Evolutionary conservation across 2,113 vertebrate species (phyloP).

Genomic region (Gasterosteus nipponicus): DNA sequence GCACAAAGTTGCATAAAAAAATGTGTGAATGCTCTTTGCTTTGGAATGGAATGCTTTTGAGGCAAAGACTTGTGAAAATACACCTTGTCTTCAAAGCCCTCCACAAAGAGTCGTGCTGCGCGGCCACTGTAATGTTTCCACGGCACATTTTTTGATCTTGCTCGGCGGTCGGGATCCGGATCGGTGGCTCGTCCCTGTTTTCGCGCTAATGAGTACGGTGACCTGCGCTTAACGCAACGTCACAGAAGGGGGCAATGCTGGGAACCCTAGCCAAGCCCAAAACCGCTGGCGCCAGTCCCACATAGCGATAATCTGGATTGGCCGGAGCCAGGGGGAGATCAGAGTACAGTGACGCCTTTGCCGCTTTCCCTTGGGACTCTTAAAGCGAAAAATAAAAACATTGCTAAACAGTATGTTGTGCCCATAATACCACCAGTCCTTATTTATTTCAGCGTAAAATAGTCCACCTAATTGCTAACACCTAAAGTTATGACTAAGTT

Average conservation of each 20-base stretch:
- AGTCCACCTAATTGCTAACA: neutral
- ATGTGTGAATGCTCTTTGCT: neutral
- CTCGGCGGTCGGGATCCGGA: slow-evolving; percentile 53
- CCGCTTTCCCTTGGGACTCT: slow-evolving; percentile 65
- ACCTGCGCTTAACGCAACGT: slow-evolving; percentile 40
- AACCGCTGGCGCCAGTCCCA: slow-evolving; percentile 75
- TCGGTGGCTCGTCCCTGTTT: slow-evolving; percentile 40
- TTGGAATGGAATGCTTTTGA: slow-evolving; percentile 44
- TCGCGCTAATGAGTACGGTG: slow-evolving; percentile 65
- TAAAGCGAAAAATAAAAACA: slow-evolving; percentile 51
- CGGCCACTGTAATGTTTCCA: slow-evolving; percentile 39
- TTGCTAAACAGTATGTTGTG: slow-evolving; percentile 33
- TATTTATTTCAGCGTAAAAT: neutral
- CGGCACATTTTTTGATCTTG: slow-evolving; percentile 65
- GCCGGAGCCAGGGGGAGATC: slow-evolving; percentile 64
- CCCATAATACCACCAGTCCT: neutral
- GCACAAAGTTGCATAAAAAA: slow-evolving; percentile 5
- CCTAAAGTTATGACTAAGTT: neutral
- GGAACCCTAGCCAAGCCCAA: slow-evolving; percentile 52
- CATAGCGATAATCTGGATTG: slow-evolving; percentile 64
- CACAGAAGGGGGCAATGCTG: slow-evolving; percentile 68
- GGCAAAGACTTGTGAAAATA: slow-evolving; percentile 19
- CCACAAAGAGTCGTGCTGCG: slow-evolving; percentile 35
- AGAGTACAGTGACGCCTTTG: slow-evolving; percentile 48
- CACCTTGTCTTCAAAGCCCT: slow-evolving; percentile 61